Evolutionary conservation across 2,113 vertebrate species (phyloP), one percentile per base, ranked within the genome.

Genomic region (Deroptyus accipitrinus): DNA sequence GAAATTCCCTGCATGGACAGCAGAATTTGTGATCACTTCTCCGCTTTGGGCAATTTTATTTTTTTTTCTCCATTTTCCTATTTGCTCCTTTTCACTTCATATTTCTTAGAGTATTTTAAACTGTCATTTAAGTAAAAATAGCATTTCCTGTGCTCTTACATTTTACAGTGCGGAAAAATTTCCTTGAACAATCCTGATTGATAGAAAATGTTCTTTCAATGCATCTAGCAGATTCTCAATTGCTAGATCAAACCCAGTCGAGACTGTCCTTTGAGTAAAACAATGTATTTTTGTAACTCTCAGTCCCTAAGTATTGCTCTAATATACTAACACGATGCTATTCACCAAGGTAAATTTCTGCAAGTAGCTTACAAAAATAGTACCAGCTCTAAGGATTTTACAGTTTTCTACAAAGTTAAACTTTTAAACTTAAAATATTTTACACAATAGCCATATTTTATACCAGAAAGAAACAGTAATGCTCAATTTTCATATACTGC

Each of bases 401-500:
- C 54, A 81, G 54, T 94, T 92, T 86, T 86, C 78, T 66, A 90
- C 64, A 83, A 97, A 97, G 96, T 97, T 97, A 81, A 96, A 95
- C 94, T 96, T 95, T 97, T 97, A 28, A 97, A 97, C 95, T 96
- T 96, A 91, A 95, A 96, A 95, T 97, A 95, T 97, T 96, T 96
- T 94, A 95, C 79, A 97, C 94, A 95, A 97, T 91, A 97, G 91
- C 74, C 92, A 95, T 94, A 97, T 96, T 97, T 97, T 97, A 94
- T 91, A 96, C 95, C 80, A 87, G 96, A 98, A 96, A 97, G 96
- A 97, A 97, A 96, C 90, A 90, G 92, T 86, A 93, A 97, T 95
- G 86, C 95, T 98, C 97, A 95, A 97, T 98, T 98, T 97, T 97
- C 95, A 96, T 94, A 97, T 89, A 95, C 88, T 94, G 95, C 88